A percentile compares a stretch with the other conserved stretches of the same genome.
phyloP scores from a whole-genome alignment of 2,888 invertebrate genomes.

The Lasioglossum villosulum region DNA sequence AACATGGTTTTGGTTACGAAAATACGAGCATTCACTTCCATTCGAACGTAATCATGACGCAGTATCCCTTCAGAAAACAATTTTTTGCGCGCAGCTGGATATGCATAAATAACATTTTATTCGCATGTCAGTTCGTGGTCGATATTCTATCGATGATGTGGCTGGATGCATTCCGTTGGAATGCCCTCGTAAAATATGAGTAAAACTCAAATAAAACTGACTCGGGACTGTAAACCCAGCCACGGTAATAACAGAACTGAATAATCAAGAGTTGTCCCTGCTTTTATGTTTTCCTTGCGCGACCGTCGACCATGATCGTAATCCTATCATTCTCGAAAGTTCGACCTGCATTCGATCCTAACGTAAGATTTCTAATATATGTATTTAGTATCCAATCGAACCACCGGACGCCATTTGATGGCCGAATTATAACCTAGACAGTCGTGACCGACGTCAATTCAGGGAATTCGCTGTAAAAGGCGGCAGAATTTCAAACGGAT shows the following conservation, averaged over 20 bases:
- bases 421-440: background rate
- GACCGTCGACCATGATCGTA: background rate
- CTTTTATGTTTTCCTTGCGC: constrained; percentile 19
- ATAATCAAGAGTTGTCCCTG: constrained; percentile 28
- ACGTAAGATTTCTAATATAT: background rate
- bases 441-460: background rate
- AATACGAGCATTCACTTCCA: background rate
- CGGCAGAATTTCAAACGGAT: background rate
- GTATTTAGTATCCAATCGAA: background rate
- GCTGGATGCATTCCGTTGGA: constrained; percentile 5
- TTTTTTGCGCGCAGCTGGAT: background rate
- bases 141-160: constrained; percentile 34
- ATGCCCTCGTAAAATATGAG: constrained; percentile 44
- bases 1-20: background rate
- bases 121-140: background rate
- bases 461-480: background rate
- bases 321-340: constrained; percentile 2
- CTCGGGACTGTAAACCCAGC: background rate
- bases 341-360: background rate
- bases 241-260: constrained; percentile 30
- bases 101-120: constrained; percentile 32
- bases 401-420: background rate
- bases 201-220: constrained; percentile 49
- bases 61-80: background rate
- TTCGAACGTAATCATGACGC: background rate